Evolutionary conservation across 53 echinoderm and acorn worm genomes (phyloP), one percentile per base, ranked within the genome.

Genomic region (Apostichopus leukothele): DNA sequence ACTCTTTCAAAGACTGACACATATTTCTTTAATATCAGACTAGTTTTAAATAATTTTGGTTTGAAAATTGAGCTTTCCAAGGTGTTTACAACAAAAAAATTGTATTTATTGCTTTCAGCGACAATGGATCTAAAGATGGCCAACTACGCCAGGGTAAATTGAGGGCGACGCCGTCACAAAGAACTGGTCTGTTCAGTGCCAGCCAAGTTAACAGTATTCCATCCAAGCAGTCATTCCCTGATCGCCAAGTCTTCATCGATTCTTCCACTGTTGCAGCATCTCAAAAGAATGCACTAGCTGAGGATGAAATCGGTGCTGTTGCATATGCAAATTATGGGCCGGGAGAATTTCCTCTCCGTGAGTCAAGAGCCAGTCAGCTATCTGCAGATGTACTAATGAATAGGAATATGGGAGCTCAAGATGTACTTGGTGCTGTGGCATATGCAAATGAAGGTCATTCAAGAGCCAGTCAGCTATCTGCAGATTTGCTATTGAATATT

Each of bases 261-360:
- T 63, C 63, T 63, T 63, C 16, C 63, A 53, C 51, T 8, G 19
- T 79, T 53, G 39, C 39, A 3, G 39, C 39, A 39, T 39, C 76
- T 75, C 76, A 27, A 3, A 75, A 50, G 26, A 50, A 27, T 11
- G 50, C 76, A 20, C 26, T 27, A 25, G 27, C 13, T 13, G 26
- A 23, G 25, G 76, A 75, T 75, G 76, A 25, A 75, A 75, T 75
- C 50, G 76, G 76, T 25, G 22, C 50, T 75, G 76, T 75, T 75
- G 76, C 76, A 75, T 75, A 25, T 75, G 76, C 76, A 75, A 75
- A 75, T 39, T 39, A 39, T 39, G 39, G 39, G 39, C 39, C 2
- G 39, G 39, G 39, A 39, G 39, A 39, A 39, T 0, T 2, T 39
- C 39, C 39, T 3, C 39, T 39, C 39, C 39, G 39, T 39, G 39